Conservation (phyloP, 2,797 vertebrate species). For the Lindbergichthys nudifrons region DNA sequence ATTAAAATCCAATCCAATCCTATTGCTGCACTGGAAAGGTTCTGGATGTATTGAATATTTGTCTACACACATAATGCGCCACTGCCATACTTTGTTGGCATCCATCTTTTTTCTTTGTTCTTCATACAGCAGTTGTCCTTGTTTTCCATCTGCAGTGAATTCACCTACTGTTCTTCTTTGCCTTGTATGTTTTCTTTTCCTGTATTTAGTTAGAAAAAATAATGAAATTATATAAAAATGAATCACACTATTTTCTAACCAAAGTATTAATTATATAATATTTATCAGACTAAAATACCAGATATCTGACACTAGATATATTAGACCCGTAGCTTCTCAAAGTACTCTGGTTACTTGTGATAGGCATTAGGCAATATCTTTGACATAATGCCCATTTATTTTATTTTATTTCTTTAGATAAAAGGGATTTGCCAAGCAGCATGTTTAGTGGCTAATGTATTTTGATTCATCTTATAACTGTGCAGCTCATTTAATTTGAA, state of each 20-base stretch:
- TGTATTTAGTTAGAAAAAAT: constrained; percentile 7
- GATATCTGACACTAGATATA: background rate
- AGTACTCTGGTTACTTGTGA: background rate
- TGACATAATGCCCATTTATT: background rate
- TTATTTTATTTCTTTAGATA: background rate
- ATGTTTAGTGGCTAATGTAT: background rate
- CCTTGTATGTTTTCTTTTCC: constrained; percentile 5
- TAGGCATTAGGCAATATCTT: background rate
- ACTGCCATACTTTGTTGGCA: constrained; percentile 39
- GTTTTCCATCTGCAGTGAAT: too few species aligned
- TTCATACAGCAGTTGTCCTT: background rate
- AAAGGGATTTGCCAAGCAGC: background rate
- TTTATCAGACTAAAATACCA: background rate
- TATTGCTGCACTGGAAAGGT: constrained; percentile 27
- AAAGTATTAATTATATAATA: background rate
- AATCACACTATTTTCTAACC: background rate
- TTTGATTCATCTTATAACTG: background rate
- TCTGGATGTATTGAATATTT: constrained; percentile 15
- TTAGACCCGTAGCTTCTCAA: background rate
- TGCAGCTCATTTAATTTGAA: too few species aligned
- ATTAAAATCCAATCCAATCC: background rate
- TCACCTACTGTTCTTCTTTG: background rate
- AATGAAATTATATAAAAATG: background rate
- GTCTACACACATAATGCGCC: constrained; percentile 27
- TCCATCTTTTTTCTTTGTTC: constrained; percentile 27